Conservation (phyloP, 2,113 vertebrate species). For the Stegastes partitus region DNA sequence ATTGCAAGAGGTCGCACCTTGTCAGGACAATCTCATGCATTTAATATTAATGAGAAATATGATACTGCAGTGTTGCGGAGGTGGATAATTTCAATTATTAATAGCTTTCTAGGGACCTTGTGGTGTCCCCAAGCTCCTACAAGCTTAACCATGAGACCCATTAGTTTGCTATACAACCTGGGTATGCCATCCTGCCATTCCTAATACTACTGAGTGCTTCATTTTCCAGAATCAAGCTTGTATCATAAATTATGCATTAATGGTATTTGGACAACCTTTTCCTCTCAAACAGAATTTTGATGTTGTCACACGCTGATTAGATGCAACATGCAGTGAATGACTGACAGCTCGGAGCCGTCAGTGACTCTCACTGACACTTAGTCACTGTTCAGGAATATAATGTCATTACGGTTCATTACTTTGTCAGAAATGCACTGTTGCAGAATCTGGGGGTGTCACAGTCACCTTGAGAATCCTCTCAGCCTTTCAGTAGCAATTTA, state of each 20-base stretch:
- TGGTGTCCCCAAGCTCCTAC: slow-evolving; percentile 35
- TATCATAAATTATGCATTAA: slow-evolving; percentile 63
- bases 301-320: slow-evolving; percentile 58
- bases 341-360: slow-evolving; percentile 20
- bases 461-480: slow-evolving; percentile 8
- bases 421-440: slow-evolving; percentile 14
- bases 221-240: slow-evolving; percentile 17
- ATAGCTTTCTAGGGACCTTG: slow-evolving; percentile 63
- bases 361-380: slow-evolving; percentile 1
- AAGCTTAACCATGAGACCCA: slow-evolving; percentile 18
- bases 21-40: slow-evolving; percentile 72
- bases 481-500: not conserved
- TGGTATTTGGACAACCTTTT: slow-evolving; percentile 71
- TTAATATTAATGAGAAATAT: slow-evolving; percentile 79
- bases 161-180: slow-evolving; percentile 21
- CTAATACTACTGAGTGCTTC: slow-evolving; percentile 18
- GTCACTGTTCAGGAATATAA: slow-evolving; percentile 2
- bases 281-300: slow-evolving; percentile 63
- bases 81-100: slow-evolving; percentile 73
- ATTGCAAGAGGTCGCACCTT: slow-evolving; percentile 67
- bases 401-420: slow-evolving; percentile 16
- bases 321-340: slow-evolving; percentile 23
- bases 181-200: slow-evolving; percentile 19
- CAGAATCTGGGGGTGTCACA: slow-evolving; percentile 1
- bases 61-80: slow-evolving; percentile 69